Conservation (phyloP, 2,888 invertebrate genomes). For the Heliconius aoede region DNA sequence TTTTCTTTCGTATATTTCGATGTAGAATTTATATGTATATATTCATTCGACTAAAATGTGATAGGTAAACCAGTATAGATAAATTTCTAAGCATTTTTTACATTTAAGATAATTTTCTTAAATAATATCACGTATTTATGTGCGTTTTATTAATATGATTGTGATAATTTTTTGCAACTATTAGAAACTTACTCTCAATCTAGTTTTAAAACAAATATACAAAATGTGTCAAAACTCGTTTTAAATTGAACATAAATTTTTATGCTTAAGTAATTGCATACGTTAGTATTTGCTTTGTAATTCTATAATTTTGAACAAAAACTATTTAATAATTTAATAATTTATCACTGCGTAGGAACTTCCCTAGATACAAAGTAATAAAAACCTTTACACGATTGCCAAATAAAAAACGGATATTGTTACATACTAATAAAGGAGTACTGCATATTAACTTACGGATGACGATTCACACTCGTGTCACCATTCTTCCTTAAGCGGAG, state of each 20-base stretch:
- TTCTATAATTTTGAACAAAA: no score
- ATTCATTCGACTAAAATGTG: neutral
- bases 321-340: no score
- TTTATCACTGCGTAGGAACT: neutral
- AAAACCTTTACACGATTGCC: neutral
- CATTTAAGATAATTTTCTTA: slow-evolving; percentile 11
- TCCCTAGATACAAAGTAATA: neutral
- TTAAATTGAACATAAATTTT: neutral
- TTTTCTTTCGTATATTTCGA: no score
- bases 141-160: slow-evolving; percentile 8
- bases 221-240: neutral
- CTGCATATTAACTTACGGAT: slow-evolving; percentile 9
- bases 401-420: slow-evolving; percentile 21
- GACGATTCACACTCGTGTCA: slow-evolving; percentile 19
- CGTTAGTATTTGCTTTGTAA: neutral
- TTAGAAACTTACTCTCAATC: slow-evolving; percentile 10
- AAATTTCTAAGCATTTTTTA: slow-evolving; percentile 8
- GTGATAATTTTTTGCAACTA: neutral
- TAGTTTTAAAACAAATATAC: neutral
- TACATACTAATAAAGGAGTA: slow-evolving; percentile 20
- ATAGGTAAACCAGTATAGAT: slow-evolving; percentile 1
- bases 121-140: slow-evolving; percentile 11
- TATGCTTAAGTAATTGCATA: neutral
- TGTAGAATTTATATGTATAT: no score
- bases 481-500: slow-evolving; percentile 12